These are phyloP conservation scores for Cromileptes altivelis DNA, from an alignment of 2,113 vertebrate genomes.

Conservation along the genomic window DNA sequence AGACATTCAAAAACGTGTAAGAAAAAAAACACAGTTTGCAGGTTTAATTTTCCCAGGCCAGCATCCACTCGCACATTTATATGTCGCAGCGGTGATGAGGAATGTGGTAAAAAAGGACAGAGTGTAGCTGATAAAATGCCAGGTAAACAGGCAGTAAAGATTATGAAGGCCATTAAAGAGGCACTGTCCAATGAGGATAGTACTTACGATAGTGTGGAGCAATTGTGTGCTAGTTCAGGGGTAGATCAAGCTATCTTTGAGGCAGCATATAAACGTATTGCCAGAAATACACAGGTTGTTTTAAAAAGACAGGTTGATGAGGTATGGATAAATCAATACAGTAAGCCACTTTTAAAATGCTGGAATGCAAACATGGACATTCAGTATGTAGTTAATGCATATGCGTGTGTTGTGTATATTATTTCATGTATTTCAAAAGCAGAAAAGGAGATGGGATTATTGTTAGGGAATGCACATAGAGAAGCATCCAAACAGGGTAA, in stretches of 20 bases:
- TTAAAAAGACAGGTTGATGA: not conserved
- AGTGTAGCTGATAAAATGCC: too few relatives aligned
- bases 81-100: too few relatives aligned
- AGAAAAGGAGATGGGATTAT: not conserved
- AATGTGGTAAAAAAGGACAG: too few relatives aligned
- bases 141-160: too few relatives aligned
- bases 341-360: not conserved
- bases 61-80: conserved; percentile 1
- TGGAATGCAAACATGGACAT: not conserved
- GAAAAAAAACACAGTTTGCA: not conserved
- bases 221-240: too few relatives aligned
- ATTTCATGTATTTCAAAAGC: not conserved
- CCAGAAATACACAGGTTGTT: not conserved
- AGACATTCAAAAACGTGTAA: not conserved
- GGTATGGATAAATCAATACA: conserved; percentile 2
- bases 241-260: not conserved
- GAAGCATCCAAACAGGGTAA: not conserved
- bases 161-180: too few relatives aligned
- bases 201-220: too few relatives aligned
- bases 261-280: not conserved
- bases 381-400: not conserved
- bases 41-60: not conserved
- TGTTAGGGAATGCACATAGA: not conserved
- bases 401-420: not conserved
- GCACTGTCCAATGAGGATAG: too few relatives aligned